Base-by-base conservation (phyloP, 2,888 invertebrate genomes). In the Mantis religiosa region DNA sequence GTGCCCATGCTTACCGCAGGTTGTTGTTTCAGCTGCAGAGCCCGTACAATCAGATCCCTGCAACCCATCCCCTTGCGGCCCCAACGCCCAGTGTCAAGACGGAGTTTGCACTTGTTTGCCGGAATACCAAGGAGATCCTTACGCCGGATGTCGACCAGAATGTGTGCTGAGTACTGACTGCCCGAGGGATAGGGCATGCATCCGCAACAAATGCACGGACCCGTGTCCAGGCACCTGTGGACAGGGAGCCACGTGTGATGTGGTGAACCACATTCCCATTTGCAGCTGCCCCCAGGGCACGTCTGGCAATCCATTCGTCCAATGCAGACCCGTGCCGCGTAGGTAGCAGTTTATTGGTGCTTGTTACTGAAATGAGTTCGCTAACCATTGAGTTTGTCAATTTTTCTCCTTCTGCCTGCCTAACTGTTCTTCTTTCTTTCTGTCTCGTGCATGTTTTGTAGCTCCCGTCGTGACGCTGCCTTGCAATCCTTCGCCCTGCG, bases 61-160 rank as follows among this genome's bases (percentile, higher is more conserved):
- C 90, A 91, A 90, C 87, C 91, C 91, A 28, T 91, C 91, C 84
- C 92, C 92, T 28, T 93, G 92, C 90, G 93, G 92, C 34, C 92
- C 92, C 71, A 92, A 92, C 90, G 91, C 92, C 90, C 92, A 90
- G 90, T 92, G 91, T 90, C 91, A 86, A 85, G 94, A 95, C 90
- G 96, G 96, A 30, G 94, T 95, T 90, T 97, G 97, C 92, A 95
- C 95, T 27, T 97, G 97, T 92, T 92, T 96, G 89, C 93, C 94
- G n/a, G 96, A 96, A 91, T 97, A 96, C 92, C 94, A 95, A 89
- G 97, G 97, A 84, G 96, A 97, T 93, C 96, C 97, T 30, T 95
- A 95, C 90, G 92, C 95, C 91, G 95, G 95, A 1, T 96, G 96
- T 91, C 94, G 96, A 91, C 96, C 96, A n/a, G 96, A 96, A 93